phyloP scores from a whole-genome alignment of 2,113 vertebrate genomes.

The Chunga burmeisteri region DNA sequence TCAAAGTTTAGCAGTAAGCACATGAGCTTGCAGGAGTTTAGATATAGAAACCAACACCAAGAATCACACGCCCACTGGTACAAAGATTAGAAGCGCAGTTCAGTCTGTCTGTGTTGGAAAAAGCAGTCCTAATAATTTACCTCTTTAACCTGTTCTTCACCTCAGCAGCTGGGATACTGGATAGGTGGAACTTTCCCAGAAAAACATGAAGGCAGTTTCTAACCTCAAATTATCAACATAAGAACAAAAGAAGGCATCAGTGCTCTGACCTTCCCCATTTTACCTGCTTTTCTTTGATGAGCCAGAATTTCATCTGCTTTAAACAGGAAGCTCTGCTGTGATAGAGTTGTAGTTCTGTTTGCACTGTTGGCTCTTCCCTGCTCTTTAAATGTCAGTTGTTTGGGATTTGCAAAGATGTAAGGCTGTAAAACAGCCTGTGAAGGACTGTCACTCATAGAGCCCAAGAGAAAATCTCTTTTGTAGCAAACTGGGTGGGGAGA shows the following conservation, averaged over 20 bases:
- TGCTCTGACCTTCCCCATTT: background rate
- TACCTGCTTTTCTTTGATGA: background rate
- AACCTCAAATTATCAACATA: background rate
- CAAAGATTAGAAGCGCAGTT: background rate
- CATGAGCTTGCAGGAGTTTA: background rate
- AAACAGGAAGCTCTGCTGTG: background rate
- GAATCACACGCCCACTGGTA: background rate
- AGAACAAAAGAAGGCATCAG: background rate
- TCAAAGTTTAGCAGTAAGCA: background rate
- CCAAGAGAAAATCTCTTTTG: background rate
- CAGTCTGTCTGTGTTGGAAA: background rate
- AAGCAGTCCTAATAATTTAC: background rate
- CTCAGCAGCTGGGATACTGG: background rate
- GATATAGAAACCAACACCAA: background rate
- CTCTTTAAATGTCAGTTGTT: conserved; percentile 30
- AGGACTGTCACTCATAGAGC: background rate
- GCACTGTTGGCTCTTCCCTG: background rate
- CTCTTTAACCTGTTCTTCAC: background rate
- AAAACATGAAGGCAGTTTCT: background rate
- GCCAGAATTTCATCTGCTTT: background rate
- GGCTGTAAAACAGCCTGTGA: background rate
- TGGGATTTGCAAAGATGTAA: background rate
- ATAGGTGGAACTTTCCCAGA: background rate
- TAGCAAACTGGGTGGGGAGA: background rate
- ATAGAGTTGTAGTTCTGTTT: background rate